Conservation (phyloP, 2,888 invertebrate species). For the Xanthostigma xanthostigma region DNA sequence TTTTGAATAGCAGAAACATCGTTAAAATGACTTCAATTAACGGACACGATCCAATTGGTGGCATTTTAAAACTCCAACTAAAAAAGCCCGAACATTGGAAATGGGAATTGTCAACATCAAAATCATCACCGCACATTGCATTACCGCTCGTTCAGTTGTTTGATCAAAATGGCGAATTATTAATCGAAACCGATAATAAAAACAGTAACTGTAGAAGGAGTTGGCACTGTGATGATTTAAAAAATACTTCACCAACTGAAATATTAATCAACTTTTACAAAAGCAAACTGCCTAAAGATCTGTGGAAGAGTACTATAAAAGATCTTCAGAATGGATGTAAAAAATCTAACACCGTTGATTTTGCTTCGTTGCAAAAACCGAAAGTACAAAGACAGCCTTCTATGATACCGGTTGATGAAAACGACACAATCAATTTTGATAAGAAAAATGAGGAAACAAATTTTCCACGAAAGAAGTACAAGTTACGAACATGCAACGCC, state of each 20-base stretch:
- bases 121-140: slow-evolving; percentile 40
- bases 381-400: neutral
- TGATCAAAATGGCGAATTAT: slow-evolving; percentile 43
- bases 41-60: slow-evolving; percentile 18
- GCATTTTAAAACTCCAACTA: slow-evolving; percentile 44
- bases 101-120: slow-evolving; percentile 48
- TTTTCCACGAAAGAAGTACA: slow-evolving; percentile 25
- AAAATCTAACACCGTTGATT: slow-evolving; percentile 1
- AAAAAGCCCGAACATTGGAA: slow-evolving; percentile 44
- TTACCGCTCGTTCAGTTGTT: slow-evolving; percentile 47
- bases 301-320: slow-evolving; percentile 2
- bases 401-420: neutral
- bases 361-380: too few relatives aligned
- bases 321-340: too few relatives aligned
- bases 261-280: neutral
- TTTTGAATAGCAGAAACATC: too few relatives aligned
- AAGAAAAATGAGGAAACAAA: slow-evolving; percentile 10
- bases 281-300: slow-evolving; percentile 4
- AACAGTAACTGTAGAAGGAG: slow-evolving; percentile 30
- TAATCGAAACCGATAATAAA: slow-evolving; percentile 43
- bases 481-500: slow-evolving; percentile 33
- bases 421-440: slow-evolving; percentile 4
- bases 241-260: slow-evolving; percentile 1
- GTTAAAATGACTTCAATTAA: too few relatives aligned
- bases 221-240: slow-evolving; percentile 18